Conservation (phyloP, 2,888 invertebrate genomes). For the Galeruca laticollis region DNA sequence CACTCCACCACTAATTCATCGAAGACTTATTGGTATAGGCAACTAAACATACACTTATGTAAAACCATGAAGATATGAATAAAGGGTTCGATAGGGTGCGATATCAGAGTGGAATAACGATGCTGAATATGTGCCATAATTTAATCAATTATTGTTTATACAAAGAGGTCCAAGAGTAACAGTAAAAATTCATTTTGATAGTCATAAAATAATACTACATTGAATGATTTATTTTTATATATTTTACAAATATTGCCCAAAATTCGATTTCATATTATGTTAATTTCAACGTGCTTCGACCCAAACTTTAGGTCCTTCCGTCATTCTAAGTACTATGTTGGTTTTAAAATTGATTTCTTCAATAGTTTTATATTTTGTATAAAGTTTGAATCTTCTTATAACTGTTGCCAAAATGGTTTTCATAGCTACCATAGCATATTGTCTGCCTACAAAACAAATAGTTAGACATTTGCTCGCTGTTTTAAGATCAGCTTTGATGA, state of each 20-base stretch:
- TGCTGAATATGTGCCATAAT: no score
- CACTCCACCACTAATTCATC: no score
- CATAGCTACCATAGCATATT: slow-evolving; percentile 66
- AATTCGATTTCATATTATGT: neutral
- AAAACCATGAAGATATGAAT: no score
- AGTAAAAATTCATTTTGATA: neutral
- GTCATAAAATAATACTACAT: neutral
- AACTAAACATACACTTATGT: no score
- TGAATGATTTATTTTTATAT: neutral
- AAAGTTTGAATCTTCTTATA: slow-evolving; percentile 59
- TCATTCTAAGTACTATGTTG: slow-evolving; percentile 50
- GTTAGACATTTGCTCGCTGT: no score
- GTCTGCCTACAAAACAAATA: no score
- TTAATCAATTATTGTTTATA: no score
- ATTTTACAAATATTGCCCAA: neutral
- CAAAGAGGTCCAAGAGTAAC: no score
- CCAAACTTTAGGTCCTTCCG: slow-evolving; percentile 47
- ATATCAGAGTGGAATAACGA: no score
- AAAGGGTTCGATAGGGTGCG: no score
- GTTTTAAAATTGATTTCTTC: slow-evolving; percentile 52
- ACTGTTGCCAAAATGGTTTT: slow-evolving; percentile 63
- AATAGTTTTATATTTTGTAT: slow-evolving; percentile 54
- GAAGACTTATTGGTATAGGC: no score
- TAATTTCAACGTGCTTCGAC: slow-evolving; percentile 32
- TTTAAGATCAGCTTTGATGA: no score